Percentiles rank a stretch among this genome's conserved stretches.
Evolutionary conservation across 1,140 invertebrate species (phyloP).

Genomic region (Eubasilissa regina): DNA sequence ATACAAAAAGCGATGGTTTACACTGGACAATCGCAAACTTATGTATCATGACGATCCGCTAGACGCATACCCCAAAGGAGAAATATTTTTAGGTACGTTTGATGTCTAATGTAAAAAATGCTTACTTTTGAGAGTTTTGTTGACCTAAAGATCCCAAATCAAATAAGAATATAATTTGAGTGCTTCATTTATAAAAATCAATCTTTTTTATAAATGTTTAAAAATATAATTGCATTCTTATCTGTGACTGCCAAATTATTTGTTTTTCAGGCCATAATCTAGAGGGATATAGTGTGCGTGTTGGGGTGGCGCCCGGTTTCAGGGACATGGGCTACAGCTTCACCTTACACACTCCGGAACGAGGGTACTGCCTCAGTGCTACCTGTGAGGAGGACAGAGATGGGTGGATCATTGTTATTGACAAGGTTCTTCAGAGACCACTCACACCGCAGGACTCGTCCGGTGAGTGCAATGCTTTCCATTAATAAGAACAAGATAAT

Average conservation of each 20-base stretch:
- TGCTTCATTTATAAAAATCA: no score
- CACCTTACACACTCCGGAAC: conserved; percentile 87
- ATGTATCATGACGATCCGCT: conserved; percentile 92
- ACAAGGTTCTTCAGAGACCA: conserved; percentile 82
- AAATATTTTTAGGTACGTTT: conserved; percentile 88
- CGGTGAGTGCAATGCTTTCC: conserved; percentile 73
- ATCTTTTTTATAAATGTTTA: no score
- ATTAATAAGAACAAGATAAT: no score
- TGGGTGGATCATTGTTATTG: conserved; percentile 85
- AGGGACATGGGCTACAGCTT: conserved; percentile 87
- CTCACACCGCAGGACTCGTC: conserved; percentile 86
- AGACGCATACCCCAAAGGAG: conserved; percentile 91
- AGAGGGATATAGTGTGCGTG: conserved; percentile 81
- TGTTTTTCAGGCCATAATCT: conserved; percentile 77
- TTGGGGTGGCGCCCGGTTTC: conserved; percentile 77
- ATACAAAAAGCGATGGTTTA: conserved; percentile 91
- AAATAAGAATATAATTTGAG: no score
- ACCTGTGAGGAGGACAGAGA: conserved; percentile 83
- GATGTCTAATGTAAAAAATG: no score
- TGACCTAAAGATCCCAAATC: no score
- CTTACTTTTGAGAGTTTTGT: no score
- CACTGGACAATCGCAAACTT: conserved; percentile 89
- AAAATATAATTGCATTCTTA: no score
- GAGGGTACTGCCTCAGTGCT: conserved; percentile 88
- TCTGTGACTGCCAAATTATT: conserved; percentile 40